These are phyloP conservation scores for Kryptolebias ocellatus DNA, from an alignment of 2,797 vertebrate genomes.

Conservation along the genomic window DNA sequence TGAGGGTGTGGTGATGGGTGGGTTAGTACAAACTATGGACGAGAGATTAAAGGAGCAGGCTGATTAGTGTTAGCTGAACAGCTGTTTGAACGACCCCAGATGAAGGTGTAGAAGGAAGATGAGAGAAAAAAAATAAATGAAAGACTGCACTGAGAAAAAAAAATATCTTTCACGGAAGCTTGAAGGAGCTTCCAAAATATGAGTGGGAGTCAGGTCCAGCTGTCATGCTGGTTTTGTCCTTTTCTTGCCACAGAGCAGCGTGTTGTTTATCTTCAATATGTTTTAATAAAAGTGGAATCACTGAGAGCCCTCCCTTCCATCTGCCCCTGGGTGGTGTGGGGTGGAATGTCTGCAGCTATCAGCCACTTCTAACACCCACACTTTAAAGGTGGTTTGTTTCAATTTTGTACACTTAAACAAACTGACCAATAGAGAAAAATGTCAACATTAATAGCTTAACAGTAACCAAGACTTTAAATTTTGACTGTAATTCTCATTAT, in stretches of 20 bases:
- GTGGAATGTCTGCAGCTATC: slow-evolving; percentile 76
- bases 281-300: slow-evolving; percentile 88
- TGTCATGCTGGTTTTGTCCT: slow-evolving; percentile 67
- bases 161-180: slow-evolving; percentile 39
- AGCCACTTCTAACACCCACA: slow-evolving; percentile 36
- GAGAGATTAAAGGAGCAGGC: slow-evolving; percentile 54
- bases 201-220: slow-evolving; percentile 29
- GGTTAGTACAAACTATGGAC: slow-evolving; percentile 39
- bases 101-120: slow-evolving; percentile 18
- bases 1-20: slow-evolving; percentile 34
- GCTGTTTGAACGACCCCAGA: slow-evolving; percentile 43
- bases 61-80: slow-evolving; percentile 43
- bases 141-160: slow-evolving; percentile 9
- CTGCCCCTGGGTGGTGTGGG: slow-evolving; percentile 58
- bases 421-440: slow-evolving; percentile 37
- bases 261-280: slow-evolving; percentile 78
- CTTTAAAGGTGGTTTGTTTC: slow-evolving; percentile 30
- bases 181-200: slow-evolving; percentile 45
- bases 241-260: slow-evolving; percentile 43
- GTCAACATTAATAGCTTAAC: slow-evolving; percentile 29
- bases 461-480: slow-evolving; percentile 27
- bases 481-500: slow-evolving; percentile 2
- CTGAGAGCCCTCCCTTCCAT: slow-evolving; percentile 47
- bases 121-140: slow-evolving; percentile 11
- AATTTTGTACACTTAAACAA: slow-evolving; percentile 30